Evolutionary conservation across 2,113 vertebrate species (phyloP).

Genomic region (Puma concolor): DNA sequence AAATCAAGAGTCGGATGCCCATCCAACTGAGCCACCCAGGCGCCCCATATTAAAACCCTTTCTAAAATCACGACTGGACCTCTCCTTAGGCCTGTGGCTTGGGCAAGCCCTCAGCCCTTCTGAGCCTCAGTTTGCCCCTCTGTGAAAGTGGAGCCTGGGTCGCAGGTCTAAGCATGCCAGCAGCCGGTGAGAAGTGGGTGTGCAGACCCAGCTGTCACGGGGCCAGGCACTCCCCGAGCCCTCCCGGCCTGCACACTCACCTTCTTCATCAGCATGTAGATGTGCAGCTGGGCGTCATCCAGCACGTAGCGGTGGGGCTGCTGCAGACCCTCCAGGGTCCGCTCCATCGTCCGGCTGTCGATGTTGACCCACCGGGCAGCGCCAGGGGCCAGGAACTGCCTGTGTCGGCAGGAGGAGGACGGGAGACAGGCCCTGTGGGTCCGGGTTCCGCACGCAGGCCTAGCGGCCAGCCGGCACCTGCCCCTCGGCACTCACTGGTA

Average conservation of each 20-base stretch:
- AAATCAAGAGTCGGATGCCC: no score
- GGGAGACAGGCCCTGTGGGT: neutral
- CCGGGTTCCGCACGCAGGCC: fast-evolving
- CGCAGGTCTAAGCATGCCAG: neutral
- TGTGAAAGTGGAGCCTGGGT: neutral
- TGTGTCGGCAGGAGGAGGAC: slow-evolving; percentile 58
- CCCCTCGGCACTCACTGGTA: slow-evolving; percentile 88
- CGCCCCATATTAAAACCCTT: no score
- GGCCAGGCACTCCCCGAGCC: no score
- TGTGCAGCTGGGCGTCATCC: slow-evolving; percentile 95
- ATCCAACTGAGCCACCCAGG: no score
- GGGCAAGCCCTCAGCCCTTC: neutral
- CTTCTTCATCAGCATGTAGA: slow-evolving; percentile 99
- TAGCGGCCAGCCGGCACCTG: neutral
- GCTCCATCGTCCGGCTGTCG: slow-evolving; percentile 96
- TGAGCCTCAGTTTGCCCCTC: neutral
- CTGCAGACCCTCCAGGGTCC: slow-evolving; percentile 91
- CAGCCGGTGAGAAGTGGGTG: no score
- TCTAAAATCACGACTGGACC: neutral
- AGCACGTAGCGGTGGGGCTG: slow-evolving; percentile 93
- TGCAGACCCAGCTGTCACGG: no score
- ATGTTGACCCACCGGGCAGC: slow-evolving; percentile 96
- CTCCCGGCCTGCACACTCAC: slow-evolving; percentile 76
- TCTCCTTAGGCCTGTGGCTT: neutral
- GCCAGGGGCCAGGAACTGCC: slow-evolving; percentile 94